Evolutionary conservation across 2,113 vertebrate genomes (phyloP), one percentile per base, ranked within the genome.

Genomic region (Dicentrarchus labrax): DNA sequence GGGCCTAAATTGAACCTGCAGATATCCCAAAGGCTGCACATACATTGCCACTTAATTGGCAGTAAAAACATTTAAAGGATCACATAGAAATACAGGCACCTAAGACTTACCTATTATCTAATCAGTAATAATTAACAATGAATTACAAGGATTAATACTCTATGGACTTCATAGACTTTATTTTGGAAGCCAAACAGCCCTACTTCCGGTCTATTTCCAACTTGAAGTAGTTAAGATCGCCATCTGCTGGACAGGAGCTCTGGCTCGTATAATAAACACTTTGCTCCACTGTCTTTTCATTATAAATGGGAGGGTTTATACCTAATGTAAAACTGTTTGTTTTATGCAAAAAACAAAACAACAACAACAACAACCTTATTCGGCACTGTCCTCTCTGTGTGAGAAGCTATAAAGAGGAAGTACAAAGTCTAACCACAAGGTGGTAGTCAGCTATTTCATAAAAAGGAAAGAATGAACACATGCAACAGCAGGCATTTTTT

Each of bases 381-480:
- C n/a, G n/a, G n/a, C n/a, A n/a, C n/a, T n/a, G n/a, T n/a, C n/a
- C n/a, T n/a, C 5, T 71, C 38, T 69, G 6, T 2, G 16, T 8
- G 8, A 30, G 11, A 51, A 47, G 38, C 30, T 30, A 3, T 3
- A 4, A 0, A 22, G 5, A 62, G 59, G 22, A 56, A 22, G 6
- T 86, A 9, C 13, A 61, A 19, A 38, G 1, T 78, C 43, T 78
- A 69, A 81, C 86, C 89, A 91, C 82, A 80, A 73, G 82, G 30
- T 84, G 86, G 86, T 1, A 79, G 69, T 80, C 74, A 80, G 19
- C 30, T 70, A 5, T 72, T 38, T 17, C 39, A 71, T 45, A 5
- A 76, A 39, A 57, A 60, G 0, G 16, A 10, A 47, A 36, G 39
- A 39, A 16, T 47, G 0, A 86, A 41, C 7, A 9, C 19, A 70